Percentiles rank a stretch among this genome's conserved stretches.
phyloP scores from a whole-genome alignment of 2,113 vertebrate genomes.

The Edolisoma coerulescens region DNA sequence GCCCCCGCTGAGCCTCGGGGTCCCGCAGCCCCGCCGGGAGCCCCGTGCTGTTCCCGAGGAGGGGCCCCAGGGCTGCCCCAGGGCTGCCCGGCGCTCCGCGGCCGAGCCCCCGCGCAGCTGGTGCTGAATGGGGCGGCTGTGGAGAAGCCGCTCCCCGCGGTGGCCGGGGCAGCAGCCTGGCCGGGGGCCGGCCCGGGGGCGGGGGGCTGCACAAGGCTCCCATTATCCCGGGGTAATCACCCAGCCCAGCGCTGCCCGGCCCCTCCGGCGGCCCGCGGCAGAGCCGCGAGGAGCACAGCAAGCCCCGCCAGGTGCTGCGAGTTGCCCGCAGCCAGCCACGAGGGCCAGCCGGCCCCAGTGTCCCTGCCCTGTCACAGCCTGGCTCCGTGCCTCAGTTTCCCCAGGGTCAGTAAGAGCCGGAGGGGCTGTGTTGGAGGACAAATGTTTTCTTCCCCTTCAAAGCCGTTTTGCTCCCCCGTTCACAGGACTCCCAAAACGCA shows the following conservation, averaged over 20 bases:
- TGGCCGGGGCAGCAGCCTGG: not conserved
- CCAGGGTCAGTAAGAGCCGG: fast-evolving
- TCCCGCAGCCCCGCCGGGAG: not conserved
- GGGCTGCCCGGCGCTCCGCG: fast-evolving
- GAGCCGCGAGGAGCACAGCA: not conserved
- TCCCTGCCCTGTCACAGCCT: not conserved
- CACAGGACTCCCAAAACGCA: fast-evolving
- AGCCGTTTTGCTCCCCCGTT: not conserved
- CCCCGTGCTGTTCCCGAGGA: not conserved
- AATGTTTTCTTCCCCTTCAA: not conserved
- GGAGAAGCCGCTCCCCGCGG: not conserved
- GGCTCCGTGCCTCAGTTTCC: not conserved
- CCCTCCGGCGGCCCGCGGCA: not conserved
- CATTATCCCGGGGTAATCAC: not conserved
- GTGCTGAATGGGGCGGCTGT: not conserved
- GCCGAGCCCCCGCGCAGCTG: slow-evolving; percentile 1
- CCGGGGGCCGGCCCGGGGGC: not conserved
- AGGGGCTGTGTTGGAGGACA: not conserved
- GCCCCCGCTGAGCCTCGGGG: not conserved
- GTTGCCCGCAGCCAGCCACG: fast-evolving
- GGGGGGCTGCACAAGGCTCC: slow-evolving; percentile 2
- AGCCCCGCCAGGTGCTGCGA: not conserved
- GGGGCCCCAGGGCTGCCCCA: not conserved
- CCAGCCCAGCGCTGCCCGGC: not conserved
- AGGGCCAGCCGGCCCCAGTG: fast-evolving